Base-by-base conservation (phyloP, 2,888 invertebrate species). In the Noctua fimbriata region DNA sequence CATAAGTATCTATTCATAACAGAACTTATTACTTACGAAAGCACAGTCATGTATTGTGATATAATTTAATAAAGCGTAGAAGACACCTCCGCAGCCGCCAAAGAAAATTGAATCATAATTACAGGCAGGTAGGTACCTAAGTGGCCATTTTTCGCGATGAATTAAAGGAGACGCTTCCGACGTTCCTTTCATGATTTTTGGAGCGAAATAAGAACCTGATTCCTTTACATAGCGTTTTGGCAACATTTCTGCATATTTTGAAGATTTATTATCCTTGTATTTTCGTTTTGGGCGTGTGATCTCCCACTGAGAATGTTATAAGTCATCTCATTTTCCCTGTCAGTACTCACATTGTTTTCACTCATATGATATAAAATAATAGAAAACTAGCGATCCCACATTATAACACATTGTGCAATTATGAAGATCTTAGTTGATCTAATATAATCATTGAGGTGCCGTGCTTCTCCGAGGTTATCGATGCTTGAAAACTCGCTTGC, bases 141-240 rank as follows among this genome's bases (percentile, higher is more conserved):
- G 90, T 91, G 92, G 91, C 89, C 91, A 92, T 91, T 93, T 93
- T 92, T 87, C 69, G 76, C 49, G 87, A 80, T 86, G 89, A 91
- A 90, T 90, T 86, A 90, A 90, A 89, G 88, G 90, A 91, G 92
- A 91, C 87, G 92, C 91, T 94, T 93, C 93, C 92, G 91, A 85
- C 86, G 90, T 90, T 89, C 91, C 90, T 92, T 93, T 93, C 88
- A 87, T 83, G 91, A 89, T 91, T 91, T 91, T 87, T 92, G 89
- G 87, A 87, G 91, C 89, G 91, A 90, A 93, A 93, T 92, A 93
- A 92, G 89, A 92, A 90, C 73, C 47, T 55, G 65, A 49, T 89
- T 88, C 86, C 89, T 90, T 82, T 66, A 58, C 72, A 72, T 63
- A 74, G 74, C 58, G 60, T 73, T 79, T 76, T 80, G 80, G 75